A percentile compares a stretch with the other conserved stretches of the same genome.
These are phyloP conservation scores for Brachypterus glaber DNA, from an alignment of 2,888 invertebrate genomes.

Conservation along the genomic window DNA sequence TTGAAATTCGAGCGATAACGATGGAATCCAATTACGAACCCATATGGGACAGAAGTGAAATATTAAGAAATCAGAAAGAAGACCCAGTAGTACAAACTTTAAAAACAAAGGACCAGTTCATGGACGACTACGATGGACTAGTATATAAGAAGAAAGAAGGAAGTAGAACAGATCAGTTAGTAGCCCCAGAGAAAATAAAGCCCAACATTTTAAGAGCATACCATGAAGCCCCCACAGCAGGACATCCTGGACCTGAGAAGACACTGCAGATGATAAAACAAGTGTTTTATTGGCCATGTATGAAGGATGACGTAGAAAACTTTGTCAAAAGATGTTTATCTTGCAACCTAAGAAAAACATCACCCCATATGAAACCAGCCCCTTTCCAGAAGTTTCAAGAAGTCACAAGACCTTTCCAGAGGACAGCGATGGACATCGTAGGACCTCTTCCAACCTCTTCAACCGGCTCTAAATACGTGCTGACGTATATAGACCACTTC, in stretches of 20 bases:
- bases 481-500: constrained; percentile 23
- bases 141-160: not conserved
- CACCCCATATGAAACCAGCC: constrained; percentile 14
- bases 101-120: not conserved
- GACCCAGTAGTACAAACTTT: not conserved
- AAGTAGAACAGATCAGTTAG: not conserved
- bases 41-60: not conserved
- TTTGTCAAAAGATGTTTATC: constrained; percentile 17
- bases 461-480: constrained; percentile 20
- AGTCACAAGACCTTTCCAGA: constrained; percentile 17
- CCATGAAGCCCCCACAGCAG: constrained; percentile 12
- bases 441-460: constrained; percentile 13
- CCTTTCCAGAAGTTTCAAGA: constrained; percentile 17
- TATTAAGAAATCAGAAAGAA: not conserved
- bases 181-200: not conserved
- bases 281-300: constrained; percentile 20
- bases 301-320: constrained; percentile 18
- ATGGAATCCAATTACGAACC: not conserved
- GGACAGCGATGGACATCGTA: constrained; percentile 1
- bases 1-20: not conserved
- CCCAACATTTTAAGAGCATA: not conserved
- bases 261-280: constrained; percentile 17
- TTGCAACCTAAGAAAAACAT: constrained; percentile 21
- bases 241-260: constrained; percentile 11
- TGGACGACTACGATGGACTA: not conserved